Percentiles rank a stretch among this genome's conserved stretches.
Evolutionary conservation across 2,888 invertebrate genomes (phyloP).

Genomic region (Heliothis peltigera): DNA sequence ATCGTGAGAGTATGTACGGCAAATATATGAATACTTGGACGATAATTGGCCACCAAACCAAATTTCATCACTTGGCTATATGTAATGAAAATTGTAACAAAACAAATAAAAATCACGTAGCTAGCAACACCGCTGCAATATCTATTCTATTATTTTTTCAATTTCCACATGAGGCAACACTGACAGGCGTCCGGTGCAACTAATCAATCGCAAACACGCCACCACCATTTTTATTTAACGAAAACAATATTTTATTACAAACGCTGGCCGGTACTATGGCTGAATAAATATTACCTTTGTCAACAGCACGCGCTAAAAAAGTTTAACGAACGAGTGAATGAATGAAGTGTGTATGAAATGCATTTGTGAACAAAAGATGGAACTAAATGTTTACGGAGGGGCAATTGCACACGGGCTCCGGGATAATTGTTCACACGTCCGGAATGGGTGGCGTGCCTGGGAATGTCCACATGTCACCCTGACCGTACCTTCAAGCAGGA

Average conservation of each 20-base stretch:
- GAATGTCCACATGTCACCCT: constrained; percentile 64
- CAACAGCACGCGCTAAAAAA: constrained; percentile 61
- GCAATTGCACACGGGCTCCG: constrained; percentile 67
- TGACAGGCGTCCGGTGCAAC: constrained; percentile 33
- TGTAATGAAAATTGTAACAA: constrained; percentile 31
- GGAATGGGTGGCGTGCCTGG: constrained; percentile 67
- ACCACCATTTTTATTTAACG: constrained; percentile 38
- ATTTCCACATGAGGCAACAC: constrained; percentile 38
- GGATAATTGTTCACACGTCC: constrained; percentile 76
- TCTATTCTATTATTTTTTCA: constrained; percentile 48
- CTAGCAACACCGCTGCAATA: neutral
- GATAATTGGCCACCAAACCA: neutral
- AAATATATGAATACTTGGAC: too few relatives aligned
- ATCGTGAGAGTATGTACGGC: too few relatives aligned
- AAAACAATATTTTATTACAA: constrained; percentile 57
- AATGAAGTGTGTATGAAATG: constrained; percentile 36
- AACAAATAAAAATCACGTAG: constrained; percentile 39
- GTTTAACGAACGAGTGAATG: constrained; percentile 44
- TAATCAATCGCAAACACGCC: constrained; percentile 54
- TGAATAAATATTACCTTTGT: constrained; percentile 67
- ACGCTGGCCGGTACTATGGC: constrained; percentile 40
- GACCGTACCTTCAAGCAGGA: constrained; percentile 9
- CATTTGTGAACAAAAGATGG: constrained; percentile 65
- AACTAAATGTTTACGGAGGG: constrained; percentile 71
- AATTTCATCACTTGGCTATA: neutral